Conservation (phyloP, 2,797 vertebrate species). For the Aphelocoma californica region DNA sequence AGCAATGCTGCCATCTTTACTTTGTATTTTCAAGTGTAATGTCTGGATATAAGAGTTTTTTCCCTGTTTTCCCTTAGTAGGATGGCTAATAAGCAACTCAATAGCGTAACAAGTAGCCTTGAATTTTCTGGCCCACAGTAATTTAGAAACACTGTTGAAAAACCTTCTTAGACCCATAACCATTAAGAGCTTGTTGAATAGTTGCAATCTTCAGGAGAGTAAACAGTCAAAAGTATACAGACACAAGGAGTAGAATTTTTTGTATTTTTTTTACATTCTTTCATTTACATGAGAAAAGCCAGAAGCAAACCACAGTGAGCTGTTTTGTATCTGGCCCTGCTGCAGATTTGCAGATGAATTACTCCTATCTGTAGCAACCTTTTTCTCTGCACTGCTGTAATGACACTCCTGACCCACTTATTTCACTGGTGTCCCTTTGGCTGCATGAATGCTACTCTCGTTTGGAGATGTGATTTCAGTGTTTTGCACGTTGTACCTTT, state of each 20-base stretch:
- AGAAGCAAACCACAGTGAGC: not conserved
- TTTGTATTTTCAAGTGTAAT: not conserved
- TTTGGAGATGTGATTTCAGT: not conserved
- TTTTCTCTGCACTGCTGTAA: not conserved
- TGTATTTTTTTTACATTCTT: not conserved
- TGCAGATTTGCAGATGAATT: not conserved
- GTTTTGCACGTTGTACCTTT: not conserved
- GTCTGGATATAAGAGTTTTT: fast-evolving
- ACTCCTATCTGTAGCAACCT: not conserved
- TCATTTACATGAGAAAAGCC: not conserved
- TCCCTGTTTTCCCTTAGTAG: not conserved
- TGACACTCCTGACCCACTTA: not conserved
- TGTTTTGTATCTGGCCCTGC: not conserved
- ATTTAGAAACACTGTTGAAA: not conserved
- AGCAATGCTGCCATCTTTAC: not conserved
- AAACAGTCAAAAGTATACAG: not conserved
- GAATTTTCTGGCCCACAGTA: not conserved
- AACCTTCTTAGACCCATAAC: not conserved
- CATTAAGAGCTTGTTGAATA: not conserved
- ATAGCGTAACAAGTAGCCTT: not conserved
- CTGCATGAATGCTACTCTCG: not conserved
- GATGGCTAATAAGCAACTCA: not conserved
- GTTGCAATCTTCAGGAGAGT: not conserved
- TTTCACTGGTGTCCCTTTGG: not conserved
- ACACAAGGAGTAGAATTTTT: not conserved